Evolutionary conservation across 2,113 vertebrate species (phyloP), one percentile per base, ranked within the genome.

Genomic region (Syrmaticus mikado): DNA sequence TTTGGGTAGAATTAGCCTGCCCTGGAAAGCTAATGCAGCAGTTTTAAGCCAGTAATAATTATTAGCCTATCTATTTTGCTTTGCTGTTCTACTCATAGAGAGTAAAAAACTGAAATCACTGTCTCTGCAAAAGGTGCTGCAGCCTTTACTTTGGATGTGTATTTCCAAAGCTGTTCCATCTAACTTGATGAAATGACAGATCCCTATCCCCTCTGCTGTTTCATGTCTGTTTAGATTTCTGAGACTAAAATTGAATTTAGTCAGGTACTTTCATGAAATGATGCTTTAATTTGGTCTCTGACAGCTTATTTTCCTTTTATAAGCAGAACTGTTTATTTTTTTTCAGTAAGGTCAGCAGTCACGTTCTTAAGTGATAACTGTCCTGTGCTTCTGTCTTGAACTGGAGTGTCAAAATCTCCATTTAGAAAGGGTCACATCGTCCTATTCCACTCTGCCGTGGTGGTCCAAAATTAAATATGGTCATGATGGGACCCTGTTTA

Each of bases 161-260:
- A 15, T 62, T 89, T 96, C 58, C 75, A 92, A 82, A 91, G 45
- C 70, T 85, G 53, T 68, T 87, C 86, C 4, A 2, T 93, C 80
- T 94, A 81, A 72, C 45, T 71, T 2, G 0, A 20, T 61, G 40
- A 55, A 87, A 41, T 73, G 46, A 80, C 61, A 76, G 14, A 70
- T 75, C 57, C 18, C 24, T 53, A 83, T 76, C 17, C 60, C 22
- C 18, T 82, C 64, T 87, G 75, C 46, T 79, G 21, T 87, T 87
- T n/a, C 17, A 21, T 8, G 28, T 82, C 45, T 87, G 36, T 68
- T 93, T 81, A 86, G 52, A 43, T 94, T 92, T 93, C 61, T 40
- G 89, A 55, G 73, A 89, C 87, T 92, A 87, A 93, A 93, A 93
- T 85, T 94, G 74, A 85, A 46, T 94, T 95, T 87, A 78, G 36